Percentiles rank a stretch among this genome's conserved stretches.
Evolutionary conservation across 2,113 vertebrate species (phyloP).

Genomic region (Rhadina sibilatrix): DNA sequence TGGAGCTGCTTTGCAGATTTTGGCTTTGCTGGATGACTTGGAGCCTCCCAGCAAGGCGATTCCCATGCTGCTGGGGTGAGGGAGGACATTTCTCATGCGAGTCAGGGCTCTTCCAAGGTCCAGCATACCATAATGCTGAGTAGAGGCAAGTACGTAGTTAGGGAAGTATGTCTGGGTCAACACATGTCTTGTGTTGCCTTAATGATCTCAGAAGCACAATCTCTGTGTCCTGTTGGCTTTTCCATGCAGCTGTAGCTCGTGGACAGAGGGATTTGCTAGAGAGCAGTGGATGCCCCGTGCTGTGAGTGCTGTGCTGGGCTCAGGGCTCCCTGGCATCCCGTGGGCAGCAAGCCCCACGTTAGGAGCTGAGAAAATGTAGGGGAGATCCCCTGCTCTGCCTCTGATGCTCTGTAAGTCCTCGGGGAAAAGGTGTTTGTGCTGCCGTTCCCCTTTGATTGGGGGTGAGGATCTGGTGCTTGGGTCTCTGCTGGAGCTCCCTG

Average conservation of each 20-base stretch:
- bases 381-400: background rate
- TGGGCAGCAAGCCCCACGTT: rapidly evolving
- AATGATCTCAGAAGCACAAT: slow-evolving; percentile 56
- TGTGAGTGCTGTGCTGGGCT: rapidly evolving
- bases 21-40: background rate
- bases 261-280: background rate
- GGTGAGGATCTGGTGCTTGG: background rate
- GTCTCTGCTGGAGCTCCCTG: background rate
- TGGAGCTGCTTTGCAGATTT: background rate
- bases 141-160: slow-evolving; percentile 50
- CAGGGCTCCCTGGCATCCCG: background rate
- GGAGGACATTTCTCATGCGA: slow-evolving; percentile 59
- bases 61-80: slow-evolving; percentile 56
- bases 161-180: slow-evolving; percentile 70
- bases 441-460: background rate
- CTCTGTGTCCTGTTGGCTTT: slow-evolving; percentile 38
- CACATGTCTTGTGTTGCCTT: slow-evolving; percentile 59
- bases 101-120: slow-evolving; percentile 53
- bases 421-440: background rate
- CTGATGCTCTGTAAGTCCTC: background rate
- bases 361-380: background rate
- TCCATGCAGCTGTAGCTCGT: background rate
- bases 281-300: background rate
- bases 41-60: background rate
- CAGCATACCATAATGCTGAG: slow-evolving; percentile 65